phyloP scores from a whole-genome alignment of 2,888 invertebrate genomes.

The Halictus quadricinctus region DNA sequence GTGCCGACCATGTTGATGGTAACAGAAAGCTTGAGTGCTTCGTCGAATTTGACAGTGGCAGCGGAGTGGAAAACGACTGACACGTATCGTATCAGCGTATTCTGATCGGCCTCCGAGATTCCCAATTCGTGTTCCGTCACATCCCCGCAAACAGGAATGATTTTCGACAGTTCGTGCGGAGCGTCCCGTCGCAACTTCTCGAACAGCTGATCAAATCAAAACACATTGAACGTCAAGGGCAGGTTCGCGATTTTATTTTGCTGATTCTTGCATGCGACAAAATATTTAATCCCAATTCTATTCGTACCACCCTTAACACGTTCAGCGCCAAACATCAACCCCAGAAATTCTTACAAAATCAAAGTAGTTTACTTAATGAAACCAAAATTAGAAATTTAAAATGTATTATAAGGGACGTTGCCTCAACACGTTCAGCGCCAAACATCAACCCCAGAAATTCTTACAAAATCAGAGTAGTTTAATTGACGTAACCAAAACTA shows the following conservation, averaged over 20 bases:
- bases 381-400: too few relatives aligned
- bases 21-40: constrained; percentile 88
- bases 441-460: too few relatives aligned
- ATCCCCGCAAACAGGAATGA: constrained; percentile 87
- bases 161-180: constrained; percentile 85
- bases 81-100: constrained; percentile 85
- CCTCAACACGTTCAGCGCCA: too few relatives aligned
- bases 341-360: too few relatives aligned
- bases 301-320: too few relatives aligned
- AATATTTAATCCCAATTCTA: too few relatives aligned
- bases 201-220: constrained; percentile 83
- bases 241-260: not conserved
- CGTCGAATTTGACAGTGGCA: constrained; percentile 92
- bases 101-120: constrained; percentile 84
- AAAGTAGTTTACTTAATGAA: too few relatives aligned
- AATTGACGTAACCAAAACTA: too few relatives aligned
- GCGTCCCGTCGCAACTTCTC: constrained; percentile 84
- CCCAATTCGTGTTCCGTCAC: constrained; percentile 85
- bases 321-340: too few relatives aligned
- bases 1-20: constrained; percentile 91
- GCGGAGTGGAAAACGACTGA: constrained; percentile 92
- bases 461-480: too few relatives aligned
- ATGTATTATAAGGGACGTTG: too few relatives aligned
- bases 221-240: not conserved
- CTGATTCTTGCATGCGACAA: too few relatives aligned